phyloP scores from a whole-genome alignment of 2,797 vertebrate species.

The Denticeps clupeoides region DNA sequence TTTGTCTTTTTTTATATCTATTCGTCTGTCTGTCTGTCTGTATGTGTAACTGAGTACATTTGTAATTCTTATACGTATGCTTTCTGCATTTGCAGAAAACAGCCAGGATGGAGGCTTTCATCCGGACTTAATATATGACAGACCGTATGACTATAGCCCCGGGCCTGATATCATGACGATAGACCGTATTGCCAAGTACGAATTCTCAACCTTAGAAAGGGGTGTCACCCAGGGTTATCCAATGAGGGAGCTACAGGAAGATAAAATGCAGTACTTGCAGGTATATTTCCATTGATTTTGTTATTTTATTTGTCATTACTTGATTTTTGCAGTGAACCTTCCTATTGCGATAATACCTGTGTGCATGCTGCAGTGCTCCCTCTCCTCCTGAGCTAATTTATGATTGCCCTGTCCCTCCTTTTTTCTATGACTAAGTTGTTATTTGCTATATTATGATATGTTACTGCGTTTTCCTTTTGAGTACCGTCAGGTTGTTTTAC shows the following conservation, averaged over 20 bases:
- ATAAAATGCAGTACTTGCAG: constrained; percentile 95
- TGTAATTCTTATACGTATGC: constrained; percentile 69
- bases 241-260: constrained; percentile 71
- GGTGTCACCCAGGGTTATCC: constrained; percentile 73
- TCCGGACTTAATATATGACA: constrained; percentile 75
- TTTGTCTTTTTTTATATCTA: constrained; percentile 58
- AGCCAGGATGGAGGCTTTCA: constrained; percentile 76
- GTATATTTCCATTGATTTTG: constrained; percentile 72
- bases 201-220: constrained; percentile 79
- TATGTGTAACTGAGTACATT: constrained; percentile 52
- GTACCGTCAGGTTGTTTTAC: no score
- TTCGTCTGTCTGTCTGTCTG: constrained; percentile 57
- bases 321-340: constrained; percentile 44
- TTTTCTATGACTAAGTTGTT: no score
- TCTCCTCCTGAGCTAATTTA: constrained; percentile 28
- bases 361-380: constrained; percentile 53
- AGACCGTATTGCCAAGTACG: constrained; percentile 79
- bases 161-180: constrained; percentile 70
- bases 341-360: constrained; percentile 17
- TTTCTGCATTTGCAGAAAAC: constrained; percentile 73
- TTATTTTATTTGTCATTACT: constrained; percentile 47
- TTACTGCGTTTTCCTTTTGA: constrained; percentile 24
- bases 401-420: constrained; percentile 31
- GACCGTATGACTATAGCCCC: constrained; percentile 73
- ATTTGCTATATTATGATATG: no score